Evolutionary conservation across 1,140 invertebrate species (phyloP).

Genomic region (Cataglyphis hispanica): DNA sequence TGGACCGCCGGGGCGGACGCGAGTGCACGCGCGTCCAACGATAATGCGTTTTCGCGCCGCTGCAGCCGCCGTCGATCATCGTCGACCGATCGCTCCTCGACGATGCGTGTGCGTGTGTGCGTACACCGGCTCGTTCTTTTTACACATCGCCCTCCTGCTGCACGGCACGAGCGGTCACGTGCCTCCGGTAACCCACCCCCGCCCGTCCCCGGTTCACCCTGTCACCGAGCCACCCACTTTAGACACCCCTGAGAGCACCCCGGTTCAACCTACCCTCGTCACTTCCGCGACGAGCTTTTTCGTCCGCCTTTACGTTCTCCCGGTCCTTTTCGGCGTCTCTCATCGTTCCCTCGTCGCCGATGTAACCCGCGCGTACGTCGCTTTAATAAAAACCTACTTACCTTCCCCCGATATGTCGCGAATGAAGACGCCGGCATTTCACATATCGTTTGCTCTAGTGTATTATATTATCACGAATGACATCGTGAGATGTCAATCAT

Average conservation of each 20-base stretch:
- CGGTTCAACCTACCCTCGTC: conserved; percentile 66
- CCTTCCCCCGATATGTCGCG: conserved; percentile 57
- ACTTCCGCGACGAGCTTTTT: conserved; percentile 68
- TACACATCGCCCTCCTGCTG: conserved; percentile 74
- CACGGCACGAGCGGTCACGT: conserved; percentile 81
- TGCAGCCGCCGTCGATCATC: conserved; percentile 63
- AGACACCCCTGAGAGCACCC: conserved; percentile 67
- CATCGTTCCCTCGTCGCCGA: conserved; percentile 11
- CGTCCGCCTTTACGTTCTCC: conserved; percentile 61
- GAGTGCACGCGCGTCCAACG: conserved; percentile 34
- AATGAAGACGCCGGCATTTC: conserved; percentile 56
- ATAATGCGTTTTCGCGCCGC: conserved; percentile 75
- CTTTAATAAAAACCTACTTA: conserved; percentile 81
- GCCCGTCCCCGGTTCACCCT: conserved; percentile 64
- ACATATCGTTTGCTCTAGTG: conserved; percentile 3
- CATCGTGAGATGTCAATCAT: conserved; percentile 37
- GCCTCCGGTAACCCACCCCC: conserved; percentile 72
- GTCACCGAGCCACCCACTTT: conserved; percentile 83
- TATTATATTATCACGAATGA: conserved; percentile 55
- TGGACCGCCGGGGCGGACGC: conserved; percentile 29
- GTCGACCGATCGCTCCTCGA: conserved; percentile 68
- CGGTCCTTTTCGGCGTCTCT: conserved; percentile 3
- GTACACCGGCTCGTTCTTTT: conserved; percentile 70
- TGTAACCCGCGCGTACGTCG: conserved; percentile 31
- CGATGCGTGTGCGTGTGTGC: conserved; percentile 4